phyloP scores from a whole-genome alignment of 2,888 invertebrate genomes.

The Pedicia rivosa region DNA sequence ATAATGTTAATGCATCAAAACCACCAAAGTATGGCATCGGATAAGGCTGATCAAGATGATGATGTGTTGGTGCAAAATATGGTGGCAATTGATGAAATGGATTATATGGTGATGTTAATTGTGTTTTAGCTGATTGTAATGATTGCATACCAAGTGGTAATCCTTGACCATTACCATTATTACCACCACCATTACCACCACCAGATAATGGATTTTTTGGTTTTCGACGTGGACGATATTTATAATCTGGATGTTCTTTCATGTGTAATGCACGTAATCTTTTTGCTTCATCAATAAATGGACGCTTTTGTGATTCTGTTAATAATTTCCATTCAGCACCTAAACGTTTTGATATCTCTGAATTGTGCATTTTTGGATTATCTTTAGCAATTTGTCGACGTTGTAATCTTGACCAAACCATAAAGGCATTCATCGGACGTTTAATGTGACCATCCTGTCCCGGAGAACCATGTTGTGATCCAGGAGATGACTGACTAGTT shows the following conservation, averaged over 20 bases:
- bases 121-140: slow-evolving; percentile 35
- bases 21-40: slow-evolving; percentile 31
- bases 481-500: slow-evolving; percentile 9
- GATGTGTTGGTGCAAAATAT: slow-evolving; percentile 62
- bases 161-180: slow-evolving; percentile 13
- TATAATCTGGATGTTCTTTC: slow-evolving; percentile 85
- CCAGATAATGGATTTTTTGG: slow-evolving; percentile 53
- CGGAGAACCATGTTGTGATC: slow-evolving; percentile 16
- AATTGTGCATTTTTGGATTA: slow-evolving; percentile 86
- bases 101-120: slow-evolving; percentile 37
- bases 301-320: slow-evolving; percentile 73
- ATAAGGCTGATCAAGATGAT: slow-evolving; percentile 42
- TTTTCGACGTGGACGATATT: slow-evolving; percentile 73
- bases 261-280: slow-evolving; percentile 72
- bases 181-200: slow-evolving; percentile 27
- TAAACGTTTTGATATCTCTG: slow-evolving; percentile 77
- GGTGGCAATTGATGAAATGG: slow-evolving; percentile 49
- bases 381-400: slow-evolving; percentile 84
- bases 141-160: slow-evolving; percentile 14
- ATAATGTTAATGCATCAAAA: slow-evolving; percentile 28
- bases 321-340: slow-evolving; percentile 90
- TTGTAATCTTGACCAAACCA: slow-evolving; percentile 89
- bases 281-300: slow-evolving; percentile 93
- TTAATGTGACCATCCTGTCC: slow-evolving; percentile 69
- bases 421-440: slow-evolving; percentile 95